Evolutionary conservation across 2,888 invertebrate species (phyloP).

Genomic region (Chelonus formosanus): DNA sequence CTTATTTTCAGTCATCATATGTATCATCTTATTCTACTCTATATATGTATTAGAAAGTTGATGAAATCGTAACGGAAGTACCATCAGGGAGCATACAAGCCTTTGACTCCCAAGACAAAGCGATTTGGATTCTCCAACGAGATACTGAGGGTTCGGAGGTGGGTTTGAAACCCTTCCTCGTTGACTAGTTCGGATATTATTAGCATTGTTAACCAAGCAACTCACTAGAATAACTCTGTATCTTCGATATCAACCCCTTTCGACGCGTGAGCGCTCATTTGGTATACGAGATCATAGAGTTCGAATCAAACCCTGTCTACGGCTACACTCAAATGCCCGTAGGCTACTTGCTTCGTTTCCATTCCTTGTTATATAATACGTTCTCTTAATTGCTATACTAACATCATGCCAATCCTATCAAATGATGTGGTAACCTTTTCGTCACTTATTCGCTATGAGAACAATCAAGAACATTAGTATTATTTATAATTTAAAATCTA

Average conservation of each 20-base stretch:
- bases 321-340: slow-evolving; percentile 39
- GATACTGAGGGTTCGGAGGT: slow-evolving; percentile 22
- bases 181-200: slow-evolving; percentile 55
- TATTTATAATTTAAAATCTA: not conserved
- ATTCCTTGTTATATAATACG: slow-evolving; percentile 10
- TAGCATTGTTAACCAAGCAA: slow-evolving; percentile 64
- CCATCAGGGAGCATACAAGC: slow-evolving; percentile 39
- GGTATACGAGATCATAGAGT: slow-evolving; percentile 36
- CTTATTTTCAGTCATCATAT: slow-evolving; percentile 17
- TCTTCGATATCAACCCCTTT: slow-evolving; percentile 37
- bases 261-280: slow-evolving; percentile 40
- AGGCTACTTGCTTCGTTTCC: slow-evolving; percentile 44
- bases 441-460: slow-evolving; percentile 1
- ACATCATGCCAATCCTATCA: slow-evolving; percentile 51
- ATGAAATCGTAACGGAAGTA: slow-evolving; percentile 50
- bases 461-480: not conserved
- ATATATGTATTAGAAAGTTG: slow-evolving; percentile 44
- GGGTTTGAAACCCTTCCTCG: slow-evolving; percentile 23
- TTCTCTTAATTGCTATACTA: slow-evolving; percentile 53
- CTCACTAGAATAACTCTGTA: slow-evolving; percentile 50
- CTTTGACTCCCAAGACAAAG: slow-evolving; percentile 56
- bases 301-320: slow-evolving; percentile 31
- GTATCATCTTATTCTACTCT: no score
- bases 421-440: slow-evolving; percentile 49
- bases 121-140: slow-evolving; percentile 37